Percentiles rank a stretch among this genome's conserved stretches.
Conservation (phyloP, 2,113 vertebrate genomes). For the Cololabis saira region DNA sequence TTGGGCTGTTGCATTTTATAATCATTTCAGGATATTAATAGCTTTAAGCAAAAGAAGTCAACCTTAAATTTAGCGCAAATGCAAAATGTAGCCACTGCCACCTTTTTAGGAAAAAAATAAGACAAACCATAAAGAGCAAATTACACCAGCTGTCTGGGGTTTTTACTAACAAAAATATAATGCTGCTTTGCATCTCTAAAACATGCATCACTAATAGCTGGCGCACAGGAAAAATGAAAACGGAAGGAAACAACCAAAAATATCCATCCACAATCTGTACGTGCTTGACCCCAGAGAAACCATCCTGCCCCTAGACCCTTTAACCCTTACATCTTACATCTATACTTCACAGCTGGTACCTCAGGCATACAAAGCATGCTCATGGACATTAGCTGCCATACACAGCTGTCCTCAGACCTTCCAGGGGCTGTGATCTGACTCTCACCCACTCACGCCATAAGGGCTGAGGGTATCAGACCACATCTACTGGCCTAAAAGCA, state of each 20-base stretch:
- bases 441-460: conserved; percentile 20
- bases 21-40: conserved; percentile 48
- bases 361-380: conserved; percentile 21
- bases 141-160: background rate
- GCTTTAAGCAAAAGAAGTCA: conserved; percentile 7
- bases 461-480: conserved; percentile 2
- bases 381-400: conserved; percentile 22
- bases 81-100: conserved; percentile 16
- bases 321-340: background rate
- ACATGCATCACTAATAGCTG: background rate
- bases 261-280: too few relatives aligned
- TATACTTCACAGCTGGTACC: conserved; percentile 22
- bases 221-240: background rate
- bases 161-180: conserved; percentile 6
- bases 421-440: conserved; percentile 23
- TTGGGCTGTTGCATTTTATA: conserved; percentile 42
- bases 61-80: conserved; percentile 14
- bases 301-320: background rate
- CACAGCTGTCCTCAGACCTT: conserved; percentile 45
- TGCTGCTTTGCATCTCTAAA: conserved; percentile 11
- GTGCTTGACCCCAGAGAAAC: too few relatives aligned
- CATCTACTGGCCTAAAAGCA: conserved; percentile 2
- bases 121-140: conserved; percentile 11
- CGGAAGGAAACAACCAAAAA: conserved; percentile 13
- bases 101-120: background rate